Evolutionary conservation across 2,113 vertebrate species (phyloP), one percentile per base, ranked within the genome.

Genomic region (Passer montanus): DNA sequence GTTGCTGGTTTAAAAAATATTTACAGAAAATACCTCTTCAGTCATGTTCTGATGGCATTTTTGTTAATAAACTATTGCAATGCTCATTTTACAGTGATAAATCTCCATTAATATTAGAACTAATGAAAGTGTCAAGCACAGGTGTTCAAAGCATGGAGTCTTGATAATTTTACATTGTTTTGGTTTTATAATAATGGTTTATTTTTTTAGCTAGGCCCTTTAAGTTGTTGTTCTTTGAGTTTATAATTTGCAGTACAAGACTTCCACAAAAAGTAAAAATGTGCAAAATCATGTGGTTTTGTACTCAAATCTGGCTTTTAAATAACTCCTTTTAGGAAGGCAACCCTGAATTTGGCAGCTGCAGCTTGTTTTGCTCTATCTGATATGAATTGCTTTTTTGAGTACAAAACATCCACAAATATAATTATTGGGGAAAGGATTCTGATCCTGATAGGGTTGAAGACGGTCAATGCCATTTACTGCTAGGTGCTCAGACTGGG

Each of bases 391-490:
- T 10, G 0, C 4, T 56, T 49, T 21, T 84, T 41, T 53, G 28
- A 39, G 37, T 53, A 15, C 24, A 33, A 50, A 41, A 30, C 46
- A 66, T 44, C 27, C 44, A 18, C 23, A 76, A 26, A 59, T 19
- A 50, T 91, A 85, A 41, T 50, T 22, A 33, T 1, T 2, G 2
- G 59, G n/a, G 72, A 47, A 60, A 43, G 56, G 30, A 28, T 39
- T 63, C 33, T 31, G 49, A 47, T 93, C 30, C 72, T 66, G 55
- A 3, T 11, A 43, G 62, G 60, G 33, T 15, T 47, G 52, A 24
- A 26, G 1, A 1, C 63, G n/a, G 21, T 27, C 46, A 28, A 2
- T 72, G 37, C 39, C 2, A 1, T 37, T 66, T 27, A 8, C 9
- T 59, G 43, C 46, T 15, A 8, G 27, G 20, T 53, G 58, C 47